Evolutionary conservation across 1,140 invertebrate genomes (phyloP).

Genomic region (Drosophila yakuba): DNA sequence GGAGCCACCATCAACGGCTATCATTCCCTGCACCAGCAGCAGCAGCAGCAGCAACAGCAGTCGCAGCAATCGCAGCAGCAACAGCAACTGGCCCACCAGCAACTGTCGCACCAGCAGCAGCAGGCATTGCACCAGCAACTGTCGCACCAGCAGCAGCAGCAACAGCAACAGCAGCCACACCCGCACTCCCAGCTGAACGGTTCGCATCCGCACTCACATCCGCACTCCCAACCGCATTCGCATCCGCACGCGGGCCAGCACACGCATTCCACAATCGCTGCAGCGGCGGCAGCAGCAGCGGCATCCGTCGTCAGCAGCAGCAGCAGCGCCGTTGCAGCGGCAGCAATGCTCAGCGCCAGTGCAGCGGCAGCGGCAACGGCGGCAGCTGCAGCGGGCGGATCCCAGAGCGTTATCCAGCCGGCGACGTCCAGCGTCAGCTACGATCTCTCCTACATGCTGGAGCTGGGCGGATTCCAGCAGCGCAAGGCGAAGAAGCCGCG

Average conservation of each 20-base stretch:
- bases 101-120: slow-evolving; percentile 82
- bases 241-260: slow-evolving; percentile 59
- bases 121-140: slow-evolving; percentile 84
- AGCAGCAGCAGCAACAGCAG: slow-evolving; percentile 70
- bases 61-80: slow-evolving; percentile 67
- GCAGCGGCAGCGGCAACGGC: slow-evolving; percentile 63
- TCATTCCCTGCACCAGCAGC: slow-evolving; percentile 83
- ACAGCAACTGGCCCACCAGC: slow-evolving; percentile 61
- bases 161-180: slow-evolving; percentile 56
- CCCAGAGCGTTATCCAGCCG: slow-evolving; percentile 90
- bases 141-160: slow-evolving; percentile 50
- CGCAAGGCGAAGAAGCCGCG: slow-evolving; percentile 91
- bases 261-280: slow-evolving; percentile 76
- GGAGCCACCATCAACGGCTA: slow-evolving; percentile 63
- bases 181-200: slow-evolving; percentile 42
- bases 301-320: slow-evolving; percentile 67
- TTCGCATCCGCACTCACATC: slow-evolving; percentile 80
- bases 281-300: slow-evolving; percentile 39
- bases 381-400: slow-evolving; percentile 83
- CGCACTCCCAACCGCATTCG: slow-evolving; percentile 77
- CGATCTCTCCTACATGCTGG: slow-evolving; percentile 92
- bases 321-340: slow-evolving; percentile 52
- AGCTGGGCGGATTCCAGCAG: slow-evolving; percentile 92
- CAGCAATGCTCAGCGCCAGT: slow-evolving; percentile 48
- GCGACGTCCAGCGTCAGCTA: slow-evolving; percentile 91